A percentile compares a stretch with the other conserved stretches of the same genome.
Evolutionary conservation across 2,113 vertebrate genomes (phyloP).

Genomic region (Grammomys surdaster): DNA sequence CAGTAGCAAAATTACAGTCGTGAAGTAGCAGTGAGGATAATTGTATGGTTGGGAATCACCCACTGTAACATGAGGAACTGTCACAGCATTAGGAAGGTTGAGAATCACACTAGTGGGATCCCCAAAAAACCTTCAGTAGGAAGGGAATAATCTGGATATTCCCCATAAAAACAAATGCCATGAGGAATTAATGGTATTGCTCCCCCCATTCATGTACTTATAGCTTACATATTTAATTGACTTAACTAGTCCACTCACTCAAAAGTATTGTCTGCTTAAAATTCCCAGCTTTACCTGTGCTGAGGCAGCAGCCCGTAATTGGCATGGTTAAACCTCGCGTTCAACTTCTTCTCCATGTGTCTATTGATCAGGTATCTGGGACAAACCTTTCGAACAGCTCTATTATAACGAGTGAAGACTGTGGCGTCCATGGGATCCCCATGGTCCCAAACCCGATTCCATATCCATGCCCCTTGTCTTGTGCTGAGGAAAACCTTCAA

Average conservation of each 20-base stretch:
- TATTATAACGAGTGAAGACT: conserved; percentile 56
- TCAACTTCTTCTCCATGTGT: conserved; percentile 85
- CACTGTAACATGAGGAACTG: background rate
- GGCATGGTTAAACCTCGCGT: conserved; percentile 88
- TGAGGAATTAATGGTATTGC: background rate
- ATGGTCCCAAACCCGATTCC: conserved; percentile 38
- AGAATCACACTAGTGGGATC: background rate
- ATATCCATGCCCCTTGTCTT: conserved; percentile 29
- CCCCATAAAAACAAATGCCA: background rate
- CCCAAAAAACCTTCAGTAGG: background rate
- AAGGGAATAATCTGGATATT: background rate
- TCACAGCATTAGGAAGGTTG: background rate
- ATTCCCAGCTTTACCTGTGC: conserved; percentile 87
- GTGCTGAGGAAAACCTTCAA: conserved; percentile 61
- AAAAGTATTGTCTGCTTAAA: background rate
- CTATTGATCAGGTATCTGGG: conserved; percentile 66
- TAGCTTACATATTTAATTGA: background rate
- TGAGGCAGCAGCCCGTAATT: conserved; percentile 90
- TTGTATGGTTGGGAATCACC: background rate
- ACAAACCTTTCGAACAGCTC: background rate
- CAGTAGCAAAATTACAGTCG: background rate
- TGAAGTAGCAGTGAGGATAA: background rate
- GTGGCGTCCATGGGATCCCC: conserved; percentile 76
- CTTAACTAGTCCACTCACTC: background rate
- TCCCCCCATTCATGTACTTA: background rate